Evolutionary conservation across 2,888 invertebrate species (phyloP), one percentile per base, ranked within the genome.

Genomic region (Schizotus pectinicornis): DNA sequence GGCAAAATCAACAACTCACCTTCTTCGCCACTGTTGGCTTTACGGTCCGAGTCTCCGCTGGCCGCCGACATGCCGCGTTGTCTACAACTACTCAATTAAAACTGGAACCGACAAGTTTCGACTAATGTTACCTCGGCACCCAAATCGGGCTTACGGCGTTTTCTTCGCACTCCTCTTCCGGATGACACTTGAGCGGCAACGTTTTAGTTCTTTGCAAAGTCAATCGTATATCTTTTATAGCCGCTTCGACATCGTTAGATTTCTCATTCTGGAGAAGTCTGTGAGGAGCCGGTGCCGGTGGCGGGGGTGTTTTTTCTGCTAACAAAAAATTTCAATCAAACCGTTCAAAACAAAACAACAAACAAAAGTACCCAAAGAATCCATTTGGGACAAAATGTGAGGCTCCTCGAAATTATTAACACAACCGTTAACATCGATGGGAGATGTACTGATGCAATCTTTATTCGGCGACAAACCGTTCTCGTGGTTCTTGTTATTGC

Each of bases 221-320:
- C 71, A 92, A 86, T 48, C 93, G 87, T 69, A 94, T 94, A 68
- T 94, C 94, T 75, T 91, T 91, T 72, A 92, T 88, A 35, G 91
- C 90, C 68, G 91, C 86, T 76, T 86, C 84, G 2, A 80, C 80
- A 58, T 78, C 78, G 45, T 71, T 76, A 3, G 75, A 66, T 62
- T 76, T 77, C 56, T 78, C 77, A 7, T 64, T 68, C 48, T 68
- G 78, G 59, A 78, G 65, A 66, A 83, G 85, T 35, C 89, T 85
- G 78, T 89, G 89, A 48, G 90, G 89, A 61, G 88, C 89, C 14
- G 90, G 90, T 60, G 91, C 89, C 2, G 90, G 90, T 38, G 89
- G 90, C 32, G 90, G 90, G 13, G 90, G 89, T 30, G 88, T 88
- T 67, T 85, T 84, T 63, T 80, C 81, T 69, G 73, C 36, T 67